phyloP scores from a whole-genome alignment of 1,140 invertebrate species.

The Callitettix versicolor region DNA sequence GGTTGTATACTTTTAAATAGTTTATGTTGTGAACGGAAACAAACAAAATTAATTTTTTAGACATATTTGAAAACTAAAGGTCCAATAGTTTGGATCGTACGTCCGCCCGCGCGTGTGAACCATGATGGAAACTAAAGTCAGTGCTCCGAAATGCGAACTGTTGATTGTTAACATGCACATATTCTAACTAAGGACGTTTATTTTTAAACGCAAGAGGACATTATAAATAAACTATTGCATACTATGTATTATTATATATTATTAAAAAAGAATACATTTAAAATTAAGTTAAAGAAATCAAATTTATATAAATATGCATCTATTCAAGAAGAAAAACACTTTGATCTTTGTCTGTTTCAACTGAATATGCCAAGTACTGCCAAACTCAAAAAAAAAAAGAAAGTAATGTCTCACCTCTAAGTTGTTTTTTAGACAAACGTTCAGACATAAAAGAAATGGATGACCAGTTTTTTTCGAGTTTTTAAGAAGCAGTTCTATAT shows the following conservation, averaged over 20 bases:
- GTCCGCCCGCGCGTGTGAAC: not conserved
- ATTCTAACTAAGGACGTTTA: not conserved
- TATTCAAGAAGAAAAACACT: not conserved
- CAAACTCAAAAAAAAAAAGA: not conserved
- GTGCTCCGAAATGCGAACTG: not conserved
- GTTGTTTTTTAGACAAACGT: conserved; percentile 1
- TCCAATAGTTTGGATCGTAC: not conserved
- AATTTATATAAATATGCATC: conserved; percentile 11
- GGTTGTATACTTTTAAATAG: no score
- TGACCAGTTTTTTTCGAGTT: conserved; percentile 9
- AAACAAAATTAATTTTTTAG: no score
- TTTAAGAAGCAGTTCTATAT: not conserved
- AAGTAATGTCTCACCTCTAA: not conserved
- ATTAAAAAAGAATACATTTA: conserved; percentile 2
- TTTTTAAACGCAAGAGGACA: not conserved
- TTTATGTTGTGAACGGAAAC: no score
- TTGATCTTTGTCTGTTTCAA: not conserved
- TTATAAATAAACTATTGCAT: conserved; percentile 8
- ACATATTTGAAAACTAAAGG: not conserved
- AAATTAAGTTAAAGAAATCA: conserved; percentile 6
- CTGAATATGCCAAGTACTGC: not conserved
- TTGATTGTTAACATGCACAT: not conserved
- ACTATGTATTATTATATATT: conserved; percentile 12
- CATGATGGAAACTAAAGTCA: conserved; percentile 2
- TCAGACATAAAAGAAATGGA: not conserved